Evolutionary conservation across 1,140 invertebrate genomes (phyloP).

Genomic region (Papilio polyxenes): DNA sequence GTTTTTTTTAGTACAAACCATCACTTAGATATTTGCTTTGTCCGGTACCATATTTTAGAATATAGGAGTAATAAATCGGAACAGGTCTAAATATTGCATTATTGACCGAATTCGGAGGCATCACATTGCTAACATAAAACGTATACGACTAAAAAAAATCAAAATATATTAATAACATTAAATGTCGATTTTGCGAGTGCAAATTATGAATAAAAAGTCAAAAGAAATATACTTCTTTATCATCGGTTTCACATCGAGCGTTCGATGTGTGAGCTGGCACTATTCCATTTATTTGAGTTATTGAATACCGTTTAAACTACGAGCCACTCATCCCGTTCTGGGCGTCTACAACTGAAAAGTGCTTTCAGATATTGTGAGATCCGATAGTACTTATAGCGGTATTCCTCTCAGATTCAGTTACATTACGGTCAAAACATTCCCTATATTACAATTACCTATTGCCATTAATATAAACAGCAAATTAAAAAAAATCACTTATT

Average conservation of each 20-base stretch:
- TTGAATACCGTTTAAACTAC: slow-evolving; percentile 27
- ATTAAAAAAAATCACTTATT: background rate
- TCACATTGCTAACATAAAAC: background rate
- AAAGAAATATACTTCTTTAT: slow-evolving; percentile 4
- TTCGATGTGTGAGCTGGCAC: background rate
- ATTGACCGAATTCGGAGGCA: background rate
- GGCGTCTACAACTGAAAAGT: background rate
- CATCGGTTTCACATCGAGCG: background rate
- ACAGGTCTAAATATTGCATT: background rate
- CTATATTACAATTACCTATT: background rate
- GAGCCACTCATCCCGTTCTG: background rate
- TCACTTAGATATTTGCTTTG: no score
- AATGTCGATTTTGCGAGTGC: background rate
- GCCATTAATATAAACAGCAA: background rate
- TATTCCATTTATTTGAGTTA: slow-evolving; percentile 16
- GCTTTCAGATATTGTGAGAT: background rate
- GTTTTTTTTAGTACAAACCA: background rate
- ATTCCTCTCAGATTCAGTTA: background rate
- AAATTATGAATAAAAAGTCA: background rate
- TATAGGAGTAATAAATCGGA: no score
- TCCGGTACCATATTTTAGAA: no score
- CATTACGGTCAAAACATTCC: background rate
- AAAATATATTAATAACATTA: background rate
- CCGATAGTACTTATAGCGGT: background rate
- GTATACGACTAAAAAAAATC: background rate